Conservation (phyloP, 2,797 vertebrate genomes). For the Aselliscus stoliczkanus region DNA sequence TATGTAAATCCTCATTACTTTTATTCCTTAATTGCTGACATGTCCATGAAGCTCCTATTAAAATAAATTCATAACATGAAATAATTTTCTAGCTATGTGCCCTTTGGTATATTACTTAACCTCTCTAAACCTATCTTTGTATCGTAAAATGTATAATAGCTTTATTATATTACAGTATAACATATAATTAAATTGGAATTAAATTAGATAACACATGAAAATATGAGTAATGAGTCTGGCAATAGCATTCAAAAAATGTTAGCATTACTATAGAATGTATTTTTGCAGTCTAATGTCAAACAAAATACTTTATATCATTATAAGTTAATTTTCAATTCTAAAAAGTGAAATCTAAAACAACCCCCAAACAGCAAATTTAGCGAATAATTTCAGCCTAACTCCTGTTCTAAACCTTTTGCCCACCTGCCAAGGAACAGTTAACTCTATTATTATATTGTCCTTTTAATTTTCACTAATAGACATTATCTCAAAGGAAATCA, state of each 20-base stretch:
- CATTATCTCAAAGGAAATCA: not conserved
- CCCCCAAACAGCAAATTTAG: not conserved
- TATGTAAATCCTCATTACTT: slow-evolving; percentile 96
- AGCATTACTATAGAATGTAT: not conserved
- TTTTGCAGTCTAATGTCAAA: not conserved
- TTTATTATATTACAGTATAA: not conserved
- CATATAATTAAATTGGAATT: not conserved
- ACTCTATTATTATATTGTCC: not conserved
- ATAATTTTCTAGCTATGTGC: not conserved
- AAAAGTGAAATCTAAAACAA: slow-evolving; percentile 24
- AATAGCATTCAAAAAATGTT: not conserved
- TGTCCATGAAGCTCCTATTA: slow-evolving; percentile 92
- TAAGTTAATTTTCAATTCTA: not conserved
- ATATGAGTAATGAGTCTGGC: not conserved
- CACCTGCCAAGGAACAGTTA: not conserved
- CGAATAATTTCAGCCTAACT: not conserved
- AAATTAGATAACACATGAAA: slow-evolving; percentile 21
- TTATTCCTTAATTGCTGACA: slow-evolving; percentile 91
- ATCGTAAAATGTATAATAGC: not conserved
- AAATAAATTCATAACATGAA: slow-evolving; percentile 37
- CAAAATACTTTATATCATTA: not conserved
- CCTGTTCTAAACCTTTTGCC: not conserved
- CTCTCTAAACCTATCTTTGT: slow-evolving; percentile 1
- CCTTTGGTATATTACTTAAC: not conserved
- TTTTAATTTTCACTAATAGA: slow-evolving; percentile 10